Evolutionary conservation across 2,888 invertebrate species (phyloP), one percentile per base, ranked within the genome.

Genomic region (Morpho achilles): DNA sequence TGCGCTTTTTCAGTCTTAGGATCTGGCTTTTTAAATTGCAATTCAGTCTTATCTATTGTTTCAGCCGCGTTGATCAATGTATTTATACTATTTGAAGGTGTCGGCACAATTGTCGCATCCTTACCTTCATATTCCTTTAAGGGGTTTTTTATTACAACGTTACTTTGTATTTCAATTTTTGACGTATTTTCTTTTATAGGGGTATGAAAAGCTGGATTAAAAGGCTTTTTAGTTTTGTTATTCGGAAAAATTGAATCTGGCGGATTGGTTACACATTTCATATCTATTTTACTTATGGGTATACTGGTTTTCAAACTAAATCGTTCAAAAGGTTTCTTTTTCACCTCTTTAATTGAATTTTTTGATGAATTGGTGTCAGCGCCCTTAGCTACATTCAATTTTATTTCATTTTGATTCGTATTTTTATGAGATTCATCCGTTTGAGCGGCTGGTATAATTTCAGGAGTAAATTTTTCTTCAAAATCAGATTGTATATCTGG

Each of bases 231-330:
- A 67, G 50, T 55, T 62, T 32, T 60, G 7, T 58, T 67, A 41
- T 67, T 74, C 60, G 79, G 79, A 45, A 73, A 75, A 46, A 72
- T 55, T 6, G 68, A 58, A 10, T 84, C 83, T 7, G 83, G 70
- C 41, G 75, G 67, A 46, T 71, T 77, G 46, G 68, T 79, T 1
- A 89, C 87, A 64, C 84, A 85, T 70, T 88, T 90, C 77, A 90
- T 82, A 64, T 90, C 90, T 45, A 90, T 82, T 69, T 89, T 88
- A 60, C 87, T 88, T 51, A 90, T 89, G 4, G 91, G 91, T 66
- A 91, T 91, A 67, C 89, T 90, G 0, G 91, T 90, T 79, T 86
- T 91, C 10, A 91, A 69, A 63, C 89, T 89, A 53, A 84, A 88
- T 52, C 85, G 72, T 73, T 89, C 89, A 8, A 73, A 54, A 39